Evolutionary conservation across 2,888 invertebrate genomes (phyloP).

Genomic region (Ophion ellenae): DNA sequence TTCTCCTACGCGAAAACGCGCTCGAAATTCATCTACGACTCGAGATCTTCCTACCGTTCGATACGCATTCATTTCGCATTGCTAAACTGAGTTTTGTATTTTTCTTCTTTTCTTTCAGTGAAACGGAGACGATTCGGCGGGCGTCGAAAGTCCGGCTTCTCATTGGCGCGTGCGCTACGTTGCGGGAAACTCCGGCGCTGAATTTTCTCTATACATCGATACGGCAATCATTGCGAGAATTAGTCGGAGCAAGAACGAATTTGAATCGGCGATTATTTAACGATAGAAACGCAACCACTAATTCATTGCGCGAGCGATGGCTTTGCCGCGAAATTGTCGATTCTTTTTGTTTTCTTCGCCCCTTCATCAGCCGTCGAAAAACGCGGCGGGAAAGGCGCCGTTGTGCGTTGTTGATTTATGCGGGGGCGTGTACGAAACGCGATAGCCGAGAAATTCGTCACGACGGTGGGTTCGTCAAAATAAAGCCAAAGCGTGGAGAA

Average conservation of each 20-base stretch:
- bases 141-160: background rate
- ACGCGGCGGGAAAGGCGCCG: background rate
- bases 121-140: background rate
- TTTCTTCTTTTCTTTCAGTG: background rate
- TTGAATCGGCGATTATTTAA: background rate
- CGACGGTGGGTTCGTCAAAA: background rate
- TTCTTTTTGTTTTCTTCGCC: background rate
- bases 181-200: background rate
- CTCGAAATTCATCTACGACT: background rate
- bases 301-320: background rate
- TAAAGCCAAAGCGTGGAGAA: background rate
- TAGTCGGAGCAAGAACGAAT: background rate
- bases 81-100: background rate
- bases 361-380: background rate
- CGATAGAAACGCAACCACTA: background rate
- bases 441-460: background rate
- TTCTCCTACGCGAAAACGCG: background rate
- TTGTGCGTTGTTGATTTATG: background rate
- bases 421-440: background rate
- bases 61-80: background rate
- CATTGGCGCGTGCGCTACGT: background rate
- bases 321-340: background rate
- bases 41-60: background rate
- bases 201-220: conserved; percentile 1
- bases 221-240: background rate